A percentile compares a stretch with the other conserved stretches of the same genome.
phyloP scores from a whole-genome alignment of 2,113 vertebrate species.

The Nicator chloris region DNA sequence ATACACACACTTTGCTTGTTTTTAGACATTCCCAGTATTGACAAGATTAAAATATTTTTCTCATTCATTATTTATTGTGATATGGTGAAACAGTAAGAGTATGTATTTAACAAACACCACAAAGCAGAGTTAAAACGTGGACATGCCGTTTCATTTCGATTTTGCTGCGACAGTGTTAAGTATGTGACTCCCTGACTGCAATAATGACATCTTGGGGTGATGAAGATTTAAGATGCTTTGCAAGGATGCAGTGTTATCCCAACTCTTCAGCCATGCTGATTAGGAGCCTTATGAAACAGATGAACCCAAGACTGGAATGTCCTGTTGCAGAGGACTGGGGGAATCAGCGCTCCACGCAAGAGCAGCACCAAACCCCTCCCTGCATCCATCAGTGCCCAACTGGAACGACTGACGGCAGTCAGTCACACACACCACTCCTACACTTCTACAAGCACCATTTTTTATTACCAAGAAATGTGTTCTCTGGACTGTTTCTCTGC shows the following conservation, averaged over 20 bases:
- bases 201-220: conserved; percentile 62
- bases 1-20: neutral
- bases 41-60: conserved; percentile 62
- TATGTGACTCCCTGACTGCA: conserved; percentile 28
- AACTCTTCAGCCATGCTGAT: conserved; percentile 26
- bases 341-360: neutral
- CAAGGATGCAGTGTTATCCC: conserved; percentile 57
- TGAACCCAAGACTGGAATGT: neutral
- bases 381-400: neutral
- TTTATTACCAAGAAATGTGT: neutral
- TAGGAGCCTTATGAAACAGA: conserved; percentile 26
- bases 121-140: conserved; percentile 30
- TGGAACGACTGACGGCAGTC: neutral
- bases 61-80: conserved; percentile 38
- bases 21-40: conserved; percentile 38
- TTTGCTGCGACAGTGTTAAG: conserved; percentile 50
- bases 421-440: neutral
- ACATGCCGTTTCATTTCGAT: conserved; percentile 23
- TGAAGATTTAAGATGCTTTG: conserved; percentile 64
- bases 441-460: neutral
- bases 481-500: neutral
- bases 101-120: conserved; percentile 36
- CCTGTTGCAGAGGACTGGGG: neutral
- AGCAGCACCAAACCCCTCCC: neutral
- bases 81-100: neutral